Base-by-base conservation (phyloP, 1,140 invertebrate genomes). In the Lerema accius region DNA sequence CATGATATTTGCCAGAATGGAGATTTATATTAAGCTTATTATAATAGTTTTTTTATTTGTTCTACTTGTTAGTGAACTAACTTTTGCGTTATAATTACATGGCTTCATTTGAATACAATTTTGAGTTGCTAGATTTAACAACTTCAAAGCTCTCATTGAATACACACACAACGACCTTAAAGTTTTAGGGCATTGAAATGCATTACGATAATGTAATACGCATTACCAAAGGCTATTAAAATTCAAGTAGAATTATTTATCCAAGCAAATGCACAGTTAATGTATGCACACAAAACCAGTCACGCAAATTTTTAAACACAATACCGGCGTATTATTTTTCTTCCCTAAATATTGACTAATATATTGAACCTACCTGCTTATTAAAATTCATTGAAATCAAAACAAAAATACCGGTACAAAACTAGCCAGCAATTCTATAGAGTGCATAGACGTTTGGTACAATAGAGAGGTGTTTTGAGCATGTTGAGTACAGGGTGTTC, bases 401-500 rank as follows among this genome's bases (percentile, higher is more conserved):
- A 67, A 63, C 51, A 59, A 67, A 66, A 63, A 62, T 51, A 63
- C 55, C 43, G 56, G 51, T 51, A 35, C 13, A 53, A 10, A 17
- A 28, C 37, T 32, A 32, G 10, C 40, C 53, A 45, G 45, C 40
- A 56, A 45, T 32, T 37, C 5, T 10, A 43, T 32, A 64, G 59
- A 50, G 56, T 53, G 51, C 43, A 65, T 68, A 32, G 19, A 32
- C 4, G 28, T 32, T 9, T 56, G 43, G 46, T 28, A 63, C 62
- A 65, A 66, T 43, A 42, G 63, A 66, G 58, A 67, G 65, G 46
- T 60, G 63, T 71, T 67, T 71, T 59, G 45, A 56, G 45, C 53
- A 56, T 56, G 53, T 40, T 58, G 53, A 58, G 49, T 67, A 70
- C 61, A 64, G 75, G 72, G 67, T 70, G 70, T 78, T 71, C 62